Evolutionary conservation across 2,888 invertebrate species (phyloP).

Genomic region (Unio delphinus): DNA sequence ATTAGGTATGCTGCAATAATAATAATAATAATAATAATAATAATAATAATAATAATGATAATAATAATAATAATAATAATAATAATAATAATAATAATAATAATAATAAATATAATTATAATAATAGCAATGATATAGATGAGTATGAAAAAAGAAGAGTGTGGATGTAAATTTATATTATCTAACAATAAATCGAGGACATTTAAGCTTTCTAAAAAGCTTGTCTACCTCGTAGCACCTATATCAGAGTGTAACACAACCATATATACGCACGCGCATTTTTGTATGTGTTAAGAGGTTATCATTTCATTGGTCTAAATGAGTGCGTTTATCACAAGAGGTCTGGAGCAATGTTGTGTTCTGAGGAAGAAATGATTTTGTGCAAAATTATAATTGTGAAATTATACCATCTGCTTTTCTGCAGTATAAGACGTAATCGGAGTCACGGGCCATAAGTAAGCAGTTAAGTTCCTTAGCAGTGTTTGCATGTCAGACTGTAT

Average conservation of each 20-base stretch:
- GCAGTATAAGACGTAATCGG: too few relatives aligned
- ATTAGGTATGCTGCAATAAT: slow-evolving; percentile 12
- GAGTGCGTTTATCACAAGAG: too few relatives aligned
- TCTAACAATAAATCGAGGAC: slow-evolving; percentile 1
- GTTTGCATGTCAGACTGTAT: too few relatives aligned
- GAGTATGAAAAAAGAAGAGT: background rate
- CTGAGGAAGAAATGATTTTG: too few relatives aligned
- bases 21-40: slow-evolving; percentile 4
- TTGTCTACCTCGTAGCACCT: background rate
- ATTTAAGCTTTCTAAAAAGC: slow-evolving; percentile 4
- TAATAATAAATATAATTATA: background rate
- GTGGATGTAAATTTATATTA: background rate
- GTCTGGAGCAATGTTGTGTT: too few relatives aligned
- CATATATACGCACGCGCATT: background rate
- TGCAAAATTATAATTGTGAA: too few relatives aligned
- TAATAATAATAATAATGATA: background rate
- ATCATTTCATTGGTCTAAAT: too few relatives aligned
- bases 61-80: slow-evolving; percentile 1
- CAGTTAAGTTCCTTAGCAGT: too few relatives aligned
- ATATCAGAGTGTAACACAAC: background rate
- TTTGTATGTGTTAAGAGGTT: background rate
- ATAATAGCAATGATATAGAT: background rate
- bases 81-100: slow-evolving; percentile 3
- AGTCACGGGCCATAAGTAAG: too few relatives aligned
- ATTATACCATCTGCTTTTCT: too few relatives aligned